A percentile compares a stretch with the other conserved stretches of the same genome.
Evolutionary conservation across 1,140 invertebrate genomes (phyloP).

Genomic region (Pectinophora gossypiella): DNA sequence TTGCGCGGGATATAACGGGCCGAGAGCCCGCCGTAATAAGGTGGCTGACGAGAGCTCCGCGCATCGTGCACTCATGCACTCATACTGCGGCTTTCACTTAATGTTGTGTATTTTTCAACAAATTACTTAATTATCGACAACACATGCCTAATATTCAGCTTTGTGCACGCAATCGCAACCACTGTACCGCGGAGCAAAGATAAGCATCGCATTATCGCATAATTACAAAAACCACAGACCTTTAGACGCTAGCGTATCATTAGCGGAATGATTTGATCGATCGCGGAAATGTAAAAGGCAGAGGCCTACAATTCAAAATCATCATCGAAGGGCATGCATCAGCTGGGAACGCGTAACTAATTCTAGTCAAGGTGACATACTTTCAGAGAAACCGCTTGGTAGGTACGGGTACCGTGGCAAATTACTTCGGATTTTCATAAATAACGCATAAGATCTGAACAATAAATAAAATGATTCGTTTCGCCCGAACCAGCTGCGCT

Average conservation of each 20-base stretch:
- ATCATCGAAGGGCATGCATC: slow-evolving; percentile 31
- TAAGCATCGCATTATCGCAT: slow-evolving; percentile 4
- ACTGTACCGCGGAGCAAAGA: neutral
- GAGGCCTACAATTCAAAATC: slow-evolving; percentile 22
- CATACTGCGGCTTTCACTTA: slow-evolving; percentile 15
- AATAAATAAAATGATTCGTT: slow-evolving; percentile 65
- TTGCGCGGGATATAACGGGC: slow-evolving; percentile 36
- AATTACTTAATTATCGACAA: slow-evolving; percentile 3
- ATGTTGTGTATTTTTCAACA: slow-evolving; percentile 3
- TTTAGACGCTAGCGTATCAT: neutral
- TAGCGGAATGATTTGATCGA: slow-evolving; percentile 13
- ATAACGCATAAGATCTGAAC: slow-evolving; percentile 63
- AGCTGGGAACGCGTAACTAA: slow-evolving; percentile 52
- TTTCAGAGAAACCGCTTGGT: slow-evolving; percentile 29
- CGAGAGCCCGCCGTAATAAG: slow-evolving; percentile 39
- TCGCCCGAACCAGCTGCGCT: slow-evolving; percentile 62
- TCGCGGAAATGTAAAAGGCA: slow-evolving; percentile 13
- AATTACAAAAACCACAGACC: slow-evolving; percentile 1
- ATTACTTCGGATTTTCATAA: slow-evolving; percentile 63
- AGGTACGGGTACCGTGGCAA: slow-evolving; percentile 30
- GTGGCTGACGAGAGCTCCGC: slow-evolving; percentile 36
- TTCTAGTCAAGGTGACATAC: slow-evolving; percentile 65
- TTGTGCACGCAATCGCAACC: neutral
- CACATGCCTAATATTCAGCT: slow-evolving; percentile 1
- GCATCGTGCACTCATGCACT: slow-evolving; percentile 15